A percentile compares a stretch with the other conserved stretches of the same genome.
phyloP scores from a whole-genome alignment of 2,888 invertebrate species.

The Drosophila greeni region DNA sequence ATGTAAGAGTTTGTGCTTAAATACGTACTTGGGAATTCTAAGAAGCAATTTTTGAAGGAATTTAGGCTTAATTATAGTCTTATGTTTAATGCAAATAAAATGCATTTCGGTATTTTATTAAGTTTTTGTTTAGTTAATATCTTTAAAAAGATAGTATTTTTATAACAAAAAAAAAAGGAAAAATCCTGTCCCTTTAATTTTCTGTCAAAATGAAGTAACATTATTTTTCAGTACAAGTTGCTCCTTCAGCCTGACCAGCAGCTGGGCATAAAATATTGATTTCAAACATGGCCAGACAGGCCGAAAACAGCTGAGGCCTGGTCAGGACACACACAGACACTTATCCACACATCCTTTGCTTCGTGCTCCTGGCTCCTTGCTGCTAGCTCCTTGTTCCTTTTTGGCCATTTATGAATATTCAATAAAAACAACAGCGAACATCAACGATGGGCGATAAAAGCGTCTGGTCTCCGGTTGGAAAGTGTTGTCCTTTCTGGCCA shows the following conservation, averaged over 20 bases:
- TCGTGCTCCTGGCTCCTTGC: neutral
- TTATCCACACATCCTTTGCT: neutral
- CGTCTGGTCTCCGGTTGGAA: conserved; percentile 64
- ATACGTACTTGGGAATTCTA: no score
- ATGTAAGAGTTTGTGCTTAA: no score
- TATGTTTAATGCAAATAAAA: no score
- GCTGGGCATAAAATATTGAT: conserved; percentile 71
- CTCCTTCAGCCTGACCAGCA: conserved; percentile 26
- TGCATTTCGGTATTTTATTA: no score
- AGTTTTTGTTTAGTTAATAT: no score
- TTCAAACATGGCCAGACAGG: conserved; percentile 44
- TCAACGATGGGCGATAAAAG: conserved; percentile 70
- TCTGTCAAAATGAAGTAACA: neutral
- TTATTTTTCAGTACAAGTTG: neutral
- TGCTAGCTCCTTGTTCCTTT: conserved; percentile 30
- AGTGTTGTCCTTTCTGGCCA: conserved; percentile 24
- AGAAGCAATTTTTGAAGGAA: no score
- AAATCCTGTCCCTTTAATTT: neutral
- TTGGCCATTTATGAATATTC: conserved; percentile 76
- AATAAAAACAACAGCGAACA: conserved; percentile 66
- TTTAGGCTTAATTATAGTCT: no score
- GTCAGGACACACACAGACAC: neutral
- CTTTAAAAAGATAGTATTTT: no score
- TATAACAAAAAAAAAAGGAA: no score
- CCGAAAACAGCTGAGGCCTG: conserved; percentile 24